phyloP scores from a whole-genome alignment of 2,113 vertebrate species.

The Solea solea region DNA sequence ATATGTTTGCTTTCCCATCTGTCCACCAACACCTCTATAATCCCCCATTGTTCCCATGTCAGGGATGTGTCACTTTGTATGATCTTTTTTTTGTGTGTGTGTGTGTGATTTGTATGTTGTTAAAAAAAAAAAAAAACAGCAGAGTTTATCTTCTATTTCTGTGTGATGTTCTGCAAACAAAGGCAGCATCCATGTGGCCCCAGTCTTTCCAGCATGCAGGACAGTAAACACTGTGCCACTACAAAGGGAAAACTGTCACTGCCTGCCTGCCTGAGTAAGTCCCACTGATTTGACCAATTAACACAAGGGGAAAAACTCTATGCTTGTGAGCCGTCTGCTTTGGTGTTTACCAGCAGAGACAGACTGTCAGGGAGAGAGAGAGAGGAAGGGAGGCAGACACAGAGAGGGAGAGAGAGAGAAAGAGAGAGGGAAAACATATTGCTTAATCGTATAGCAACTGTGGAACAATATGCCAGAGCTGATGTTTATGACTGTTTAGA shows the following conservation, averaged over 20 bases:
- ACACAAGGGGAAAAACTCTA: constrained; percentile 29
- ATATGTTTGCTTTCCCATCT: constrained; percentile 11
- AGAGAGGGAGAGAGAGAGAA: background rate
- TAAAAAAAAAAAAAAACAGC: constrained; percentile 38
- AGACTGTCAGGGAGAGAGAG: constrained; percentile 11
- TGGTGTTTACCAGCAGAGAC: constrained; percentile 41
- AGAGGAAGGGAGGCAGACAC: constrained; percentile 5
- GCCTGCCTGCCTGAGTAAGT: constrained; percentile 43
- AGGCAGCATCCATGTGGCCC: constrained; percentile 33
- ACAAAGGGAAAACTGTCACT: constrained; percentile 50
- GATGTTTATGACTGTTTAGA: constrained; percentile 69
- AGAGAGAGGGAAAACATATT: constrained; percentile 52
- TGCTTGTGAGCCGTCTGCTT: constrained; percentile 32
- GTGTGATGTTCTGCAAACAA: constrained; percentile 59
- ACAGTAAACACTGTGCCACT: constrained; percentile 55
- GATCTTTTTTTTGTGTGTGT: constrained; percentile 12
- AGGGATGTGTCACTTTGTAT: constrained; percentile 25
- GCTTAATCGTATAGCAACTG: constrained; percentile 40
- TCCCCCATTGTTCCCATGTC: constrained; percentile 17
- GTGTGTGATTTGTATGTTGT: constrained; percentile 29
- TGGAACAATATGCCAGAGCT: constrained; percentile 57
- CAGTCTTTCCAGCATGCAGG: constrained; percentile 36
- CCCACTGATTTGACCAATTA: constrained; percentile 65
- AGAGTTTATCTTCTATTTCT: constrained; percentile 44
- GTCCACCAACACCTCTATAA: constrained; percentile 27